These are phyloP conservation scores for Amphipyra berbera DNA, from an alignment of 2,888 invertebrate genomes.

Conservation along the genomic window DNA sequence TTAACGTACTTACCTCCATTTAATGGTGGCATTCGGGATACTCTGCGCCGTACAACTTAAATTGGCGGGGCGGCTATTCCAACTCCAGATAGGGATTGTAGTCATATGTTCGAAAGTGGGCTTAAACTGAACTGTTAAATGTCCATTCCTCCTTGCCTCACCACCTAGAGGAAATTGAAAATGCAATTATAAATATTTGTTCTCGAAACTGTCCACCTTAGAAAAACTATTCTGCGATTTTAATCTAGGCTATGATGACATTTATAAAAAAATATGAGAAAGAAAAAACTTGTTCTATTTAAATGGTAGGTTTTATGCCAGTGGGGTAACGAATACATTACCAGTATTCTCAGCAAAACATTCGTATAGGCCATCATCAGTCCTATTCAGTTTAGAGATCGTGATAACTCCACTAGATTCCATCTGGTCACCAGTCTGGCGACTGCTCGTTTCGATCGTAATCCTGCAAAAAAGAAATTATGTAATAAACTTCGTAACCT, in stretches of 20 bases:
- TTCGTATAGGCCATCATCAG: constrained; percentile 96
- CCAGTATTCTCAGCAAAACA: constrained; percentile 95
- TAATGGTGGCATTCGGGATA: constrained; percentile 97
- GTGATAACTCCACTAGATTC: constrained; percentile 91
- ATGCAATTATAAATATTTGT: constrained; percentile 3
- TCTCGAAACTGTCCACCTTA: too few species aligned
- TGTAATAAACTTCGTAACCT: constrained; percentile 10
- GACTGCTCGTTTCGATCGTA: constrained; percentile 88
- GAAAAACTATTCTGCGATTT: too few species aligned
- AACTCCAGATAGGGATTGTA: constrained; percentile 94
- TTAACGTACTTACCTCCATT: constrained; percentile 91
- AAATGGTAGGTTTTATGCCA: neutral
- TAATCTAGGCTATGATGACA: too few species aligned
- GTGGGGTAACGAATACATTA: constrained; percentile 46
- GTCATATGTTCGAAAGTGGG: constrained; percentile 94
- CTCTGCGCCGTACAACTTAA: constrained; percentile 96
- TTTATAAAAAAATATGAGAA: too few species aligned
- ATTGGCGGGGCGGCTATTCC: constrained; percentile 95
- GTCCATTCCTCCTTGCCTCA: constrained; percentile 93
- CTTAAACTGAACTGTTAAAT: constrained; percentile 94
- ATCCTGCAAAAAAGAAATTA: constrained; percentile 83
- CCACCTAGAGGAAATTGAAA: constrained; percentile 84
- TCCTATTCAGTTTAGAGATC: constrained; percentile 91
- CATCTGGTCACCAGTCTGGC: constrained; percentile 85
- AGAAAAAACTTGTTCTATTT: too few species aligned